Base-by-base conservation (phyloP, 1,140 invertebrate genomes). In the Aphelinus certus region DNA sequence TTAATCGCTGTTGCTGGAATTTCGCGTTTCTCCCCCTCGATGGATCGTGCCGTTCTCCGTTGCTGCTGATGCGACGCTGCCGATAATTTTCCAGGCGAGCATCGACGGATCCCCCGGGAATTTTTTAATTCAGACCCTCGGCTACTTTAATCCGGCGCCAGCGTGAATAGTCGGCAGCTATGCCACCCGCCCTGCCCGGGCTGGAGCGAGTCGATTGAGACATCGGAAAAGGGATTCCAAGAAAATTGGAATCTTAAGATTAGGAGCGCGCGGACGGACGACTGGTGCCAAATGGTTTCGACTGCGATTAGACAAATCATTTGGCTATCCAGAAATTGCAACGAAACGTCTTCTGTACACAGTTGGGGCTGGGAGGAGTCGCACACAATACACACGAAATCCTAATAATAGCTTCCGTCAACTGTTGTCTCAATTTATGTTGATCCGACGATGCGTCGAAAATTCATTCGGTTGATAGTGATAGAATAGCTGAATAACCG, bases 231-330 rank as follows among this genome's bases (percentile, higher is more conserved):
- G 71, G 57, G 48, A 73, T 73, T 73, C 56, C 49, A 7, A 10
- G 73, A 66, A 74, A 74, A 74, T 74, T 74, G 65, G 73, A 74
- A 74, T 74, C 66, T 57, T 26, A 7, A 69, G 66, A 69, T 74
- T 69, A 74, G 73, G 69, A 63, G 66, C 43, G 63, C 45, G n/a
- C 61, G 61, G 5, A 43, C 43, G 6, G 5, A 42, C 57, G 7
- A 7, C 9, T 64, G 45, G 45, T 48, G 45, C 62, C 5, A 3
- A 7, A 7, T 58, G 7, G 4, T 7, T 53, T 10, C 47, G 10
- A 58, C 10, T n/a, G 56, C n/a, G 6, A 71, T 71, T n/a, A 71
- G 64, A 64, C 60, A 71, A 71, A 64, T 71, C 53, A 6, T 46
- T 61, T 10, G 53, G 57, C 9, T 55, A 42, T 7, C 2, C 9